Base-by-base conservation (phyloP, 2,797 vertebrate genomes). In the Anguilla anguilla region DNA sequence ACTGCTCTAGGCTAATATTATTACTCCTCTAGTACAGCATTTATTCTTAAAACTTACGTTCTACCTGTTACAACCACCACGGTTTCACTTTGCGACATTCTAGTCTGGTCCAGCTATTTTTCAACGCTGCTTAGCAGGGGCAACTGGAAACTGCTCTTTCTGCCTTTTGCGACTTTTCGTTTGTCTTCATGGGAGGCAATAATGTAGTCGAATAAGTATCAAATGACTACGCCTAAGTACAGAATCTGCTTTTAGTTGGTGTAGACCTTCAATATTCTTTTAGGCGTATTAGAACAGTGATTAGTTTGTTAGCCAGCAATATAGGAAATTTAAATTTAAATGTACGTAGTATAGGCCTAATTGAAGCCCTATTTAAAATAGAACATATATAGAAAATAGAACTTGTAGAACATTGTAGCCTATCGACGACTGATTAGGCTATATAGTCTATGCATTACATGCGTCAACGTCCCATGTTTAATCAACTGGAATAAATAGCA, bases 41-140 rank as follows among this genome's bases (percentile, higher is more conserved):
- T 43, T 35, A 0, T 28, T 35, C 22, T 25, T 25, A 72, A 6
- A 22, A 19, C 11, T 55, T 22, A 25, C 17, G 35, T 59, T 17
- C 3, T 82, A 90, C 90, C 90, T 72, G 91, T 92, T 72, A 91
- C 59, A 85, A 90, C 86, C 15, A 92, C 87, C 19, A 61, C 82
- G 46, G 77, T 84, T 25, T 87, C 51, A 67, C 69, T 82, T 57
- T 28, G 35, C 35, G 82, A 87, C 49, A 46, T 51, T 25, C 9
- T 46, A 25, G 46, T 51, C 35, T 77, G 39, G 28, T 15, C 31
- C 0, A 19, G 79, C 22, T n/a, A 7, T n/a, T 51, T 51, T 5
- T 25, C 25, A 82, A 51, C 4, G 43, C 43, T 82, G 28, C 43
- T 82, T 82, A 2, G 79, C 74, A n/a, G 11, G 51, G 43, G 43